Conservation (phyloP, 2,113 vertebrate genomes). For the Kryptolebias marmoratus region DNA sequence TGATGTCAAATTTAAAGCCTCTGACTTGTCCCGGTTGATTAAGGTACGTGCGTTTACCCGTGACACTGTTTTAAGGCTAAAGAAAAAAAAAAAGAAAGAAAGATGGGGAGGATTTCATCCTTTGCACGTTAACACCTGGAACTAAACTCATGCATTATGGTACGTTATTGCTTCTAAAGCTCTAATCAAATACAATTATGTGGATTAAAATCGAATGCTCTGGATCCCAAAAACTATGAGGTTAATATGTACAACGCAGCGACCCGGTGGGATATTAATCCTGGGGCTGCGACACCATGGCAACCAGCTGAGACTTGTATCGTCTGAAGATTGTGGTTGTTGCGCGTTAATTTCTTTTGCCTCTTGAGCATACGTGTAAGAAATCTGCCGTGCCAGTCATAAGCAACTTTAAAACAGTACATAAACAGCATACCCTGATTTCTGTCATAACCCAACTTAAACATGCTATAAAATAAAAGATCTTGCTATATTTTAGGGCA, state of each 20-base stretch:
- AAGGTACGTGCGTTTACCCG: slow-evolving; percentile 1
- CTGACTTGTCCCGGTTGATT: slow-evolving; percentile 16
- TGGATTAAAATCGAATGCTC: slow-evolving; percentile 91
- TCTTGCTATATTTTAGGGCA: slow-evolving; percentile 21
- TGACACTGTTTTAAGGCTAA: slow-evolving; percentile 7
- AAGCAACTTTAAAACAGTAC: too few relatives aligned
- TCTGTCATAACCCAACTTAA: not conserved
- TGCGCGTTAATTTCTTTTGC: too few relatives aligned
- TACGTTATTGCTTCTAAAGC: slow-evolving; percentile 94
- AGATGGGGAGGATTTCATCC: slow-evolving; percentile 30
- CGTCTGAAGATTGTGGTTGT: too few relatives aligned
- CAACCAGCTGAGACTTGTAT: too few relatives aligned
- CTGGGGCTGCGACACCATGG: not conserved
- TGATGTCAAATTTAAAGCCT: slow-evolving; percentile 32
- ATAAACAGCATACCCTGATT: too few relatives aligned
- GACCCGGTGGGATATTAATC: slow-evolving; percentile 48
- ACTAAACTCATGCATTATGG: slow-evolving; percentile 88
- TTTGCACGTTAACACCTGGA: slow-evolving; percentile 67
- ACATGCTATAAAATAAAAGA: slow-evolving; percentile 19
- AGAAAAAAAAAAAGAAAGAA: not conserved
- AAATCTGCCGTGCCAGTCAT: too few relatives aligned
- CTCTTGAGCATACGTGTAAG: too few relatives aligned
- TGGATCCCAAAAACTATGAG: slow-evolving; percentile 86
- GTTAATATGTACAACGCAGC: slow-evolving; percentile 82
- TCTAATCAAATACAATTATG: slow-evolving; percentile 88